Base-by-base conservation (phyloP, 1,140 invertebrate species). In the Eulimnadia texana region DNA sequence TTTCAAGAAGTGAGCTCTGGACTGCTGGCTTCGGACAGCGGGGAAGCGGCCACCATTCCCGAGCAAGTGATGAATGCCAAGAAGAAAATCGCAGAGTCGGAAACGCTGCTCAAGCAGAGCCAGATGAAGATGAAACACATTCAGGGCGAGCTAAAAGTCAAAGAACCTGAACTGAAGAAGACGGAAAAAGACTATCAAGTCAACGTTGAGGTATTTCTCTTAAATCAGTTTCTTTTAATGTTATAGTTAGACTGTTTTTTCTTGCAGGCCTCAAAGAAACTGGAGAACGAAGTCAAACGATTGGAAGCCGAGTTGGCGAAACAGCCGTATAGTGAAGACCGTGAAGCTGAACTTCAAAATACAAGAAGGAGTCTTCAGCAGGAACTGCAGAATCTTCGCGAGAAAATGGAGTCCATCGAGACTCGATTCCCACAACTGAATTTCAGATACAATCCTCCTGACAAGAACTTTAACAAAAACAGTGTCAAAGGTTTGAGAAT, bases 31-130 rank as follows among this genome's bases (percentile, higher is more conserved):
- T 85, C 82, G 61, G 84, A 85, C n/a, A 82, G 83, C 67, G 90
- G 91, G 16, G 79, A 85, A 71, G 83, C 84, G 60, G 81, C 86
- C n/a, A 91, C 91, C 3, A 74, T 96, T 20, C 85, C 90, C 70
- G 88, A 94, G 65, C 90, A 95, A 70, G 74, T 95, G 1, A 93
- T 93, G 67, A 85, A 77, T 70, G 85, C 86, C 0, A 86, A 88
- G 67, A 80, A 84, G 67, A 81, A 80, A 58, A 79, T 85, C 6
- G 82, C 83, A 19, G 80, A 84, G 66, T 84, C 88, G 1, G 83
- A 86, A 67, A 93, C 90, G 0, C 84, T 88, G 53, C 80, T 83
- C 9, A 87, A 89, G 64, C 84, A 88, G 62, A 82, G 82, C 11
- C 77, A 81, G 64, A 90, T 91, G 84, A 82, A 84, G 70, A 73